These are phyloP conservation scores for Chrysomela aeneicollis DNA, from an alignment of 2,888 invertebrate species.

Conservation along the genomic window DNA sequence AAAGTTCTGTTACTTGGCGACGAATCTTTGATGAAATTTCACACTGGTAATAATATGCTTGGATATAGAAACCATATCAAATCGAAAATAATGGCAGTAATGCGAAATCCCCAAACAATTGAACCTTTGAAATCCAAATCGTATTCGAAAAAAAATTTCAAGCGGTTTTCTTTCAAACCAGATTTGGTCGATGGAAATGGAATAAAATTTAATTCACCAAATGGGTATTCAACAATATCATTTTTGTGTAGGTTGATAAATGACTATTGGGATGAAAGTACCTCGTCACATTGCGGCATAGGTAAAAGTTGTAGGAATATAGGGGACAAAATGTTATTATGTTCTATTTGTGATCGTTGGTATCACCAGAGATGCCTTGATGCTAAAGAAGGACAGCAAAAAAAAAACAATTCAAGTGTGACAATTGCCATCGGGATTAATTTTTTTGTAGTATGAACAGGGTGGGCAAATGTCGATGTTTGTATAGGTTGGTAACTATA, in stretches of 20 bases:
- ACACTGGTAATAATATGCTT: slow-evolving; percentile 1
- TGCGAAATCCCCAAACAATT: slow-evolving; percentile 1
- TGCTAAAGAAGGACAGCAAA: too few species aligned
- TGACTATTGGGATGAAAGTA: slow-evolving; percentile 8
- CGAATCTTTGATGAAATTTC: slow-evolving; percentile 8
- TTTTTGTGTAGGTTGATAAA: background rate
- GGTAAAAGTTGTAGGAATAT: slow-evolving; percentile 4
- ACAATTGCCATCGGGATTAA: too few species aligned
- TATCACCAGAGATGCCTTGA: too few species aligned
- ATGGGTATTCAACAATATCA: background rate
- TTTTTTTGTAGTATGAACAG: too few species aligned
- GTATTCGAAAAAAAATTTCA: slow-evolving; percentile 1
- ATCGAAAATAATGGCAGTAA: background rate
- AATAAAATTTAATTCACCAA: background rate
- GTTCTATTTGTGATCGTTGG: background rate
- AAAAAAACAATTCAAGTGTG: too few species aligned
- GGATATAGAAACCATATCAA: slow-evolving; percentile 1
- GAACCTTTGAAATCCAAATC: background rate
- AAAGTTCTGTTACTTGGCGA: background rate
- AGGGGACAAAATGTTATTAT: slow-evolving; percentile 5
- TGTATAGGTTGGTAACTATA: too few species aligned
- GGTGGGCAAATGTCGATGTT: too few species aligned
- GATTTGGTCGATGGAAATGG: background rate
- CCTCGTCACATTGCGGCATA: background rate
- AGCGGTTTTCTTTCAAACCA: background rate